phyloP scores from a whole-genome alignment of 2,888 invertebrate genomes.

The Eilema griseolum region DNA sequence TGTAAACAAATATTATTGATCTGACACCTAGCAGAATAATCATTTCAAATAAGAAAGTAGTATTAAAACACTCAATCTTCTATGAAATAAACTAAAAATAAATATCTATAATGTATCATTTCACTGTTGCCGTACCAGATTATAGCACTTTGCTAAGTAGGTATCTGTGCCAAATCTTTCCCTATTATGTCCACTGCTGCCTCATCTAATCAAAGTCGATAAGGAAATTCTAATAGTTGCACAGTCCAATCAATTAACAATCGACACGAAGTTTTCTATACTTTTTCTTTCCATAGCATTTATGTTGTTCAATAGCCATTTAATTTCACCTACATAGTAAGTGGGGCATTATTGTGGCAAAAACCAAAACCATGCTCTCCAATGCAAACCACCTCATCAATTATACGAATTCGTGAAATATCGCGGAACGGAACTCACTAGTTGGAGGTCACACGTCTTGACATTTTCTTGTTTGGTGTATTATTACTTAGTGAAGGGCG shows the following conservation, averaged over 20 bases:
- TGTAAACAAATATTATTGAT: constrained; percentile 32
- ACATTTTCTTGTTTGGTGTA: constrained; percentile 77
- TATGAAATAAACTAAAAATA: neutral
- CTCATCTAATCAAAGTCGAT: neutral
- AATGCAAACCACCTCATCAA: constrained; percentile 26
- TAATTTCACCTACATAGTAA: constrained; percentile 69
- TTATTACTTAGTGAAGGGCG: constrained; percentile 72
- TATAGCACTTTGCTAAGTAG: constrained; percentile 31
- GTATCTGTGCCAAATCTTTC: constrained; percentile 31
- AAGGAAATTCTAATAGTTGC: neutral
- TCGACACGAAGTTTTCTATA: constrained; percentile 14
- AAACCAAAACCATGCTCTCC: constrained; percentile 25
- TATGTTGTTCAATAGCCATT: constrained; percentile 70
- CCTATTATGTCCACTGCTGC: neutral
- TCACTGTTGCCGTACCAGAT: neutral
- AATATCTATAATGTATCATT: neutral
- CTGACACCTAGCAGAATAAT: neutral
- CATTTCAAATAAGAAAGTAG: neutral
- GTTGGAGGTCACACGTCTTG: constrained; percentile 82
- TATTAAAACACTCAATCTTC: neutral
- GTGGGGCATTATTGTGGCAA: constrained; percentile 54
- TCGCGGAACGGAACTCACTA: constrained; percentile 61
- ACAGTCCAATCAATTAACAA: neutral
- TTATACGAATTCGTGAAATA: constrained; percentile 43
- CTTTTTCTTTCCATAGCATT: constrained; percentile 44